Conservation (phyloP, 2,888 invertebrate genomes). For the Abrostola triplasia region DNA sequence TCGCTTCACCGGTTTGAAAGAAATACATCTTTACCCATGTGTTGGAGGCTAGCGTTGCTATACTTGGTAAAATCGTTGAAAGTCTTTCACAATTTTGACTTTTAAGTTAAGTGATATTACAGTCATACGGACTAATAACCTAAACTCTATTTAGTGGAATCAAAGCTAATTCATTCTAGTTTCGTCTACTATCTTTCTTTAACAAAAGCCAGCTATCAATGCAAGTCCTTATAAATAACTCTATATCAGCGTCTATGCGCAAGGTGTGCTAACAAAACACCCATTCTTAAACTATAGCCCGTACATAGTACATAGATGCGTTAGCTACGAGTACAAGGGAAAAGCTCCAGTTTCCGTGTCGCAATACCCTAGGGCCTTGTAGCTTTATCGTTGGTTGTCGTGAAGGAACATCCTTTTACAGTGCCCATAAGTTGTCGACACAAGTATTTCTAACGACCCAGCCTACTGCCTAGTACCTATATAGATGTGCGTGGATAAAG, state of each 20-base stretch:
- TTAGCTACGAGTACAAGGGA: constrained; percentile 42
- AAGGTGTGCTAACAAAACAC: constrained; percentile 45
- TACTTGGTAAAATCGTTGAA: too few relatives aligned
- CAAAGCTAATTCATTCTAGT: too few relatives aligned
- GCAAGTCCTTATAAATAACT: constrained; percentile 11
- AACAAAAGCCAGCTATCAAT: too few relatives aligned
- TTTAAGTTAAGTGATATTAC: too few relatives aligned
- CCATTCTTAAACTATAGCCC: constrained; percentile 26
- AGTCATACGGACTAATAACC: too few relatives aligned
- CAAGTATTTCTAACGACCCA: constrained; percentile 65
- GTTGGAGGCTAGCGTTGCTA: too few relatives aligned
- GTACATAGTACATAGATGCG: constrained; percentile 30
- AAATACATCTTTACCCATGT: too few relatives aligned
- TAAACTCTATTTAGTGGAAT: too few relatives aligned
- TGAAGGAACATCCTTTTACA: constrained; percentile 78
- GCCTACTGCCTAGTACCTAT: constrained; percentile 57
- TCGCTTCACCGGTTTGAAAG: too few relatives aligned
- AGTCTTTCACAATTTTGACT: too few relatives aligned
- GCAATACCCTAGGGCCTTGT: constrained; percentile 65
- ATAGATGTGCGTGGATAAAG: constrained; percentile 40
- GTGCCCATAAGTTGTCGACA: constrained; percentile 72
- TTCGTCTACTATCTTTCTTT: too few relatives aligned
- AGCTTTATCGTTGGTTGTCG: constrained; percentile 75
- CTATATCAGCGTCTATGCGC: constrained; percentile 1
- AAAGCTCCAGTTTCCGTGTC: constrained; percentile 71